These are phyloP conservation scores for Epinephelus moara DNA, from an alignment of 2,113 vertebrate genomes.

Conservation along the genomic window DNA sequence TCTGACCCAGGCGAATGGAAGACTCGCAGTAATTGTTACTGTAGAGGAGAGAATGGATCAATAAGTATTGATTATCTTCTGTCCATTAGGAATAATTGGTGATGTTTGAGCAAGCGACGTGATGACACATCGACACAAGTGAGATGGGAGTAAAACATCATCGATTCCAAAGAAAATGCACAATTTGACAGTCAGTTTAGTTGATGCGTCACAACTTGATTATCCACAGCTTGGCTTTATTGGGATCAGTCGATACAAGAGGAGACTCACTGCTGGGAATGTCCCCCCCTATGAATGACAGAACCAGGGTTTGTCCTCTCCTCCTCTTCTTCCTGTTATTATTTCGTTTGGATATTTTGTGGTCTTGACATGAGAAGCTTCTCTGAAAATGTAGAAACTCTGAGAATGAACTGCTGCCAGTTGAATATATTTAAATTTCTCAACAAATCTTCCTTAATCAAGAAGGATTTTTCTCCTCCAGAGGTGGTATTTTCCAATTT, in stretches of 20 bases:
- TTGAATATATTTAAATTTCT: neutral
- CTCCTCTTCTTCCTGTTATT: neutral
- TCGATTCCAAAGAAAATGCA: conserved; percentile 40
- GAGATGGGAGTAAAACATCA: conserved; percentile 43
- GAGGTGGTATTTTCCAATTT: neutral
- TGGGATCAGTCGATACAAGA: neutral
- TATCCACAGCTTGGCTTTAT: conserved; percentile 2
- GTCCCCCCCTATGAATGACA: neutral
- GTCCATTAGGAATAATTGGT: conserved; percentile 69
- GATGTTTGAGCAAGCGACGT: conserved; percentile 48
- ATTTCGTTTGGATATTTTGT: neutral
- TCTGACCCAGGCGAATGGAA: conserved; percentile 37
- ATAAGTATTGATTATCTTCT: conserved; percentile 65
- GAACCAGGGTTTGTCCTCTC: neutral
- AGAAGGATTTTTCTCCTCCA: neutral
- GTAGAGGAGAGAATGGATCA: conserved; percentile 46
- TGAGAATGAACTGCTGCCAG: neutral
- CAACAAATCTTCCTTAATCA: neutral
- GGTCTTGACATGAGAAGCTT: neutral
- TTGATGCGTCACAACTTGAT: conserved; percentile 39
- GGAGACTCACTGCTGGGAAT: neutral
- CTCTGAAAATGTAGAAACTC: neutral
- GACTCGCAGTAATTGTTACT: conserved; percentile 54
- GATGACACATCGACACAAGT: conserved; percentile 55
- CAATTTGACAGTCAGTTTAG: conserved; percentile 37